Evolutionary conservation across 2,113 vertebrate species (phyloP).

Genomic region (Todiramphus chloris): DNA sequence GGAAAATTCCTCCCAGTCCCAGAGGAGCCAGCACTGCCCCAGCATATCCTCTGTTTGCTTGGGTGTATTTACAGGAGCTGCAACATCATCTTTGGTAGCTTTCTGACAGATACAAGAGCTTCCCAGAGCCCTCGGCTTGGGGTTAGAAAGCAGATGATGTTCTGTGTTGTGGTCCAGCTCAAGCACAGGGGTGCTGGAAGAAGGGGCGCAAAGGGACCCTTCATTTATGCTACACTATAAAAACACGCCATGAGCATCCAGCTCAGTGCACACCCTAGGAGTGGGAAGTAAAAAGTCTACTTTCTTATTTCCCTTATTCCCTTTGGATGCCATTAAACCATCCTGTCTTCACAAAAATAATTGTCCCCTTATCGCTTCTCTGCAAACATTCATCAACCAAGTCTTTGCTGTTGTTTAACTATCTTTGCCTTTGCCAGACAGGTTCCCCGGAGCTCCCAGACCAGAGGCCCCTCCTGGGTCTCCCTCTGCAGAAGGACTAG

Average conservation of each 20-base stretch:
- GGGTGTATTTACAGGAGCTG: background rate
- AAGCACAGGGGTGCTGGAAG: background rate
- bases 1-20: background rate
- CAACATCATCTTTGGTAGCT: background rate
- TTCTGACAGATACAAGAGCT: background rate
- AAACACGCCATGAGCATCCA: background rate
- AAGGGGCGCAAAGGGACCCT: background rate
- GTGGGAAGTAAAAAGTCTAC: background rate
- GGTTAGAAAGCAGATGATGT: background rate
- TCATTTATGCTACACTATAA: background rate
- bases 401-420: background rate
- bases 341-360: background rate
- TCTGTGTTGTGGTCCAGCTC: background rate
- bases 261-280: background rate
- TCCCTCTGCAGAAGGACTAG: background rate
- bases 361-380: background rate
- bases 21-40: background rate
- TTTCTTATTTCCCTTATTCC: background rate
- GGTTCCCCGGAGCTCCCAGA: background rate
- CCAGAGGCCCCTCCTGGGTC: too few relatives aligned
- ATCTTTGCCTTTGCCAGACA: too few relatives aligned
- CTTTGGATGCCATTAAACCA: background rate
- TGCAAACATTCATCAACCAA: background rate
- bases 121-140: background rate
- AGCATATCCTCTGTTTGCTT: fast-evolving